Evolutionary conservation across 2,888 invertebrate genomes (phyloP).

Genomic region (Leucophenga maculata): DNA sequence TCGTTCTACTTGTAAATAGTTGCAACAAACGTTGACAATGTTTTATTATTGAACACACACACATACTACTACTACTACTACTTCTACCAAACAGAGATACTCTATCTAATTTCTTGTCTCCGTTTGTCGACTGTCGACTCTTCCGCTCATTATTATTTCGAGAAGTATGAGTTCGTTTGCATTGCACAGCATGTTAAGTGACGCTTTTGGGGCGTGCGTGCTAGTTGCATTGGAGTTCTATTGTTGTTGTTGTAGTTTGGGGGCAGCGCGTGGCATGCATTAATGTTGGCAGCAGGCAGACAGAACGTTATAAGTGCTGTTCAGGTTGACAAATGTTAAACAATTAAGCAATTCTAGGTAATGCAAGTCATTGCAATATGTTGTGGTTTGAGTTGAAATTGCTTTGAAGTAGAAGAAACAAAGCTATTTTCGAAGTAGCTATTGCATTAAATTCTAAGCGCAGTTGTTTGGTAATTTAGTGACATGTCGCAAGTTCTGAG

Average conservation of each 20-base stretch:
- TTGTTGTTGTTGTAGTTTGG: constrained; percentile 30
- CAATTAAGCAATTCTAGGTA: constrained; percentile 56
- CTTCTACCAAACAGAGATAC: not conserved
- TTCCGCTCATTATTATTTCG: not conserved
- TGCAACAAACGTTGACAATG: not conserved
- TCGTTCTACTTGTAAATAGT: not conserved
- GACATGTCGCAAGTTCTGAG: too few relatives aligned
- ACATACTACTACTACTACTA: too few relatives aligned
- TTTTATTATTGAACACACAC: not conserved
- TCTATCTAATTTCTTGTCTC: constrained; percentile 11
- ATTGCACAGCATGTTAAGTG: not conserved
- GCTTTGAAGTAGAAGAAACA: too few relatives aligned
- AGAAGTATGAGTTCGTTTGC: not conserved
- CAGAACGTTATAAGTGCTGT: too few relatives aligned
- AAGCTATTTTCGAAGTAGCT: too few relatives aligned
- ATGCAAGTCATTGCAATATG: not conserved
- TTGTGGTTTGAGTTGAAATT: constrained; percentile 9
- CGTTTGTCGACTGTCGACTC: not conserved
- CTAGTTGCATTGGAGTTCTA: not conserved
- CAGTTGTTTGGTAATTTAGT: too few relatives aligned
- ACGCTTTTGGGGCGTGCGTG: constrained; percentile 16
- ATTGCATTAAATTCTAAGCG: too few relatives aligned
- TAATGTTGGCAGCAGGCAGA: not conserved
- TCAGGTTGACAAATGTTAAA: constrained; percentile 57
- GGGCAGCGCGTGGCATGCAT: not conserved